Percentiles rank a stretch among this genome's conserved stretches.
phyloP scores from a whole-genome alignment of 1,140 invertebrate species.

The Listronotus oregonensis region DNA sequence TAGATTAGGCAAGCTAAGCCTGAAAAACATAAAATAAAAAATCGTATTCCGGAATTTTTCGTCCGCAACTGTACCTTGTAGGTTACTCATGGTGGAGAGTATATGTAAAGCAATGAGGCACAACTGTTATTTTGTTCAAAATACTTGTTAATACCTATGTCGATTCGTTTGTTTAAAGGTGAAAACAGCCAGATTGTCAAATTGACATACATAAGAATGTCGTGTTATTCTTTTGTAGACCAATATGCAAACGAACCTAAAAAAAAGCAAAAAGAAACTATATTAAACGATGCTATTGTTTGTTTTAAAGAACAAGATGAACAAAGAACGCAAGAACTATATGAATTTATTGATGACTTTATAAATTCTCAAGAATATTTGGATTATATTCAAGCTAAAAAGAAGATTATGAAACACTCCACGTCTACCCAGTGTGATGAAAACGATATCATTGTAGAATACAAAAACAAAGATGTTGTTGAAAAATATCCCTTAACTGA shows the following conservation, averaged over 20 bases:
- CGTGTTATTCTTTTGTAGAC: neutral
- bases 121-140: no score
- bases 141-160: no score
- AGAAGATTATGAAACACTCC: slow-evolving; percentile 22
- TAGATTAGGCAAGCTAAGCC: no score
- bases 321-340: slow-evolving; percentile 19
- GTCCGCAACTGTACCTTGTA: no score
- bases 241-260: slow-evolving; percentile 9
- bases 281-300: slow-evolving; percentile 18
- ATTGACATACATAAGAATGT: neutral
- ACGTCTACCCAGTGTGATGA: slow-evolving; percentile 18
- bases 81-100: no score
- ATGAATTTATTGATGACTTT: slow-evolving; percentile 39
- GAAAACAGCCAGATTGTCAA: no score
- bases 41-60: no score
- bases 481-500: slow-evolving; percentile 31
- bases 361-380: slow-evolving; percentile 36
- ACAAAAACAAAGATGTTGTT: neutral
- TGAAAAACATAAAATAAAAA: no score
- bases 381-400: slow-evolving; percentile 27
- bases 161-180: no score
- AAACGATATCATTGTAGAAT: slow-evolving; percentile 26
- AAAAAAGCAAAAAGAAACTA: slow-evolving; percentile 16
- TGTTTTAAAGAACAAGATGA: slow-evolving; percentile 16
- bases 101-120: no score